These are phyloP conservation scores for Corythornis madagascariensis DNA, from an alignment of 2,113 vertebrate genomes.

Conservation along the genomic window DNA sequence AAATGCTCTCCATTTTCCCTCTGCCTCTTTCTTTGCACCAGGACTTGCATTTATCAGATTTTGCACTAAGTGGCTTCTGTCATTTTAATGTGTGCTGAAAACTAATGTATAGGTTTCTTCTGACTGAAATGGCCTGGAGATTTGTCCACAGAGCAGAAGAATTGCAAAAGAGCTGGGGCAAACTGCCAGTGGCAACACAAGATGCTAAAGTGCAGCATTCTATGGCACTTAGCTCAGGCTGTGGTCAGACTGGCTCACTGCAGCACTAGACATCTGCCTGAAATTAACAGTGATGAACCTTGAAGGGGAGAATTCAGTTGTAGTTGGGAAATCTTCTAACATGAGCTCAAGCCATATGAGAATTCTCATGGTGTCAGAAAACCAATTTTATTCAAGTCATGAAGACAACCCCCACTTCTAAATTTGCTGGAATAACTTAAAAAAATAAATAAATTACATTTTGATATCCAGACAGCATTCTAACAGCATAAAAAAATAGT, in stretches of 20 bases:
- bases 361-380: background rate
- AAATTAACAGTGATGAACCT: background rate
- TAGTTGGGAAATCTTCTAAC: background rate
- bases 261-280: background rate
- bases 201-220: background rate
- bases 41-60: background rate
- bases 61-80: background rate
- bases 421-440: background rate
- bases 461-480: background rate
- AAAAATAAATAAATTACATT: background rate
- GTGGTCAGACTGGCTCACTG: background rate
- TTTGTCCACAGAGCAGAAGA: background rate
- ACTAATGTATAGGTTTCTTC: background rate
- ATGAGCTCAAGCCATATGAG: background rate
- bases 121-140: background rate
- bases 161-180: background rate
- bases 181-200: background rate
- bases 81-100: background rate
- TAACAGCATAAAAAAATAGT: background rate
- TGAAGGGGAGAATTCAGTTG: background rate
- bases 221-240: background rate
- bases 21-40: background rate
- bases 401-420: background rate
- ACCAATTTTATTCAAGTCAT: background rate
- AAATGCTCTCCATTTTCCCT: background rate